Evolutionary conservation across 2,797 vertebrate species (phyloP).

Genomic region (Lutjanus campechanus): DNA sequence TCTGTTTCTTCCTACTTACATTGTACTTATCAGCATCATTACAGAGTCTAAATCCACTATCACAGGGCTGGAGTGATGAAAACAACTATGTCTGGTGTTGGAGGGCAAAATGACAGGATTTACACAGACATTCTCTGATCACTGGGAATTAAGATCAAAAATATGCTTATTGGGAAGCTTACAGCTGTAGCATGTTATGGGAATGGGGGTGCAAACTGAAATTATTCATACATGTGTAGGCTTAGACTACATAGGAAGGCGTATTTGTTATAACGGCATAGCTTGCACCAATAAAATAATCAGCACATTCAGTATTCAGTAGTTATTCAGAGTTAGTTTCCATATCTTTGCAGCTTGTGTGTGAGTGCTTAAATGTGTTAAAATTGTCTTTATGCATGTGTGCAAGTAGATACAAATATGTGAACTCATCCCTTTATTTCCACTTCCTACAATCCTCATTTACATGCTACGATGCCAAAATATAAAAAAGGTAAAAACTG

Average conservation of each 20-base stretch:
- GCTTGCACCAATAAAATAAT: slow-evolving; percentile 19
- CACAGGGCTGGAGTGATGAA: slow-evolving; percentile 48
- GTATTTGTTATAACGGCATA: slow-evolving; percentile 28
- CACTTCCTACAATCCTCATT: slow-evolving; percentile 48
- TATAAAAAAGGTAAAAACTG: slow-evolving; percentile 26
- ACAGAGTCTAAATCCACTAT: slow-evolving; percentile 63
- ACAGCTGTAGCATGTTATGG: slow-evolving; percentile 32
- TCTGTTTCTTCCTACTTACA: slow-evolving; percentile 32
- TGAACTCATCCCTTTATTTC: slow-evolving; percentile 38
- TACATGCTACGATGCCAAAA: slow-evolving; percentile 28
- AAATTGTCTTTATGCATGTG: neutral
- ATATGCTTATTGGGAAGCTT: slow-evolving; percentile 47
- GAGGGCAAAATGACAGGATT: slow-evolving; percentile 62
- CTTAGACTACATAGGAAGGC: slow-evolving; percentile 17
- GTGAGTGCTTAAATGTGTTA: slow-evolving; percentile 3
- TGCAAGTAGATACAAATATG: slow-evolving; percentile 1
- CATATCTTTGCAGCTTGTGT: neutral
- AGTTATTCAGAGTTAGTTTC: slow-evolving; percentile 20
- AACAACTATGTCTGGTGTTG: slow-evolving; percentile 53
- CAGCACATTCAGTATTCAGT: slow-evolving; percentile 13
- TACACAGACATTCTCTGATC: slow-evolving; percentile 65
- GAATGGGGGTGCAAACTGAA: neutral
- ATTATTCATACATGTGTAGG: slow-evolving; percentile 54
- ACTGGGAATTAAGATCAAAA: slow-evolving; percentile 59
- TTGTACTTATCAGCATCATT: slow-evolving; percentile 60